These are phyloP conservation scores for Operophtera brumata DNA, from an alignment of 2,888 invertebrate genomes.

Conservation along the genomic window DNA sequence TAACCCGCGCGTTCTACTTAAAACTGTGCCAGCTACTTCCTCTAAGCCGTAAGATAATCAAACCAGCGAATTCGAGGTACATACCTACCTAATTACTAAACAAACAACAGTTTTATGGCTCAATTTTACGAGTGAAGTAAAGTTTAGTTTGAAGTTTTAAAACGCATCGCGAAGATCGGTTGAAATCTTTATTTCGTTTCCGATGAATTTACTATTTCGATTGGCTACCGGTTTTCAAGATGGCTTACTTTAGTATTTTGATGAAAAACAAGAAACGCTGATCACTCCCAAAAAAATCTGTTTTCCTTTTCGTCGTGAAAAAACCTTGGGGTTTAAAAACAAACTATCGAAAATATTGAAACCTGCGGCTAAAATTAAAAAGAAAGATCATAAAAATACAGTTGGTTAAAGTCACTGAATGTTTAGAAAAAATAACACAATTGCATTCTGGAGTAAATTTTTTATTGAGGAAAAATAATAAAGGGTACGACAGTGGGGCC, in stretches of 20 bases:
- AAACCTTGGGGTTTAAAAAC: no score
- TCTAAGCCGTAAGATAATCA: conserved; percentile 17
- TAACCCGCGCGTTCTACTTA: conserved; percentile 16
- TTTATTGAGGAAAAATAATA: conserved; percentile 39
- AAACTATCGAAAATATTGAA: no score
- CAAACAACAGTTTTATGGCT: conserved; percentile 29
- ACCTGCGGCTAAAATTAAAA: no score
- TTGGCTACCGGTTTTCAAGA: conserved; percentile 1
- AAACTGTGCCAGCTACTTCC: conserved; percentile 21
- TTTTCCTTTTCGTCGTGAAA: no score
- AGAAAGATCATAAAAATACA: no score
- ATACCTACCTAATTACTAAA: conserved; percentile 14
- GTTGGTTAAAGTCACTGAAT: no score
- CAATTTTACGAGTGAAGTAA: conserved; percentile 23
- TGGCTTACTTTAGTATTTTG: neutral
- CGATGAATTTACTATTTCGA: conserved; percentile 12
- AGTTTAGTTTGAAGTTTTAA: conserved; percentile 25
- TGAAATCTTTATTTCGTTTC: conserved; percentile 17
- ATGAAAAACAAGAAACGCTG: no score
- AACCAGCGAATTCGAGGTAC: conserved; percentile 14
- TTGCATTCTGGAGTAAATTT: conserved; percentile 18
- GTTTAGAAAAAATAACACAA: neutral
- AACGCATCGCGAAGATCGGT: conserved; percentile 12
- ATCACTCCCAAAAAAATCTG: no score
- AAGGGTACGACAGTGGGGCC: conserved; percentile 33